phyloP scores from a whole-genome alignment of 2,888 invertebrate genomes.

The Yponomeuta cagnagella region DNA sequence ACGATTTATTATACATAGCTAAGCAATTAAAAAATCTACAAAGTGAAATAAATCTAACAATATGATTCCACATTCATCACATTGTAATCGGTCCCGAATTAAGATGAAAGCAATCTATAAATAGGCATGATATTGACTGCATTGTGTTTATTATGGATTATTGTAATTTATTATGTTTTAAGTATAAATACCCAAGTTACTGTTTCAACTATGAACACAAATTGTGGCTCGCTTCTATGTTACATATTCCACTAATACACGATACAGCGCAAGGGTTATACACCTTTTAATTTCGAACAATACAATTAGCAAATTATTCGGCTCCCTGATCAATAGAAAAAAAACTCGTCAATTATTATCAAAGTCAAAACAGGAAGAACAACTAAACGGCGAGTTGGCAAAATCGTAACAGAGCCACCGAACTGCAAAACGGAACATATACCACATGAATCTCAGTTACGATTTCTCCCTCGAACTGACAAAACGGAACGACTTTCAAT shows the following conservation, averaged over 20 bases:
- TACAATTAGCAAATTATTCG: constrained; percentile 52
- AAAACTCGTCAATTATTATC: constrained; percentile 49
- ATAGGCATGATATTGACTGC: constrained; percentile 41
- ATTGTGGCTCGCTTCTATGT: constrained; percentile 62
- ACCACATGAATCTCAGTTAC: constrained; percentile 29
- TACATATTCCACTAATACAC: constrained; percentile 56
- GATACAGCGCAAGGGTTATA: constrained; percentile 52
- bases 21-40: constrained; percentile 49
- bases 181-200: constrained; percentile 53
- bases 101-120: constrained; percentile 39
- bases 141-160: constrained; percentile 50
- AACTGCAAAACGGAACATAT: constrained; percentile 16
- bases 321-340: constrained; percentile 47
- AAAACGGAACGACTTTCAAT: constrained; percentile 35
- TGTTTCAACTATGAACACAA: constrained; percentile 71
- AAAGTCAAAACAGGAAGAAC: constrained; percentile 31
- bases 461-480: constrained; percentile 24
- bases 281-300: constrained; percentile 42
- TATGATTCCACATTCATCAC: constrained; percentile 57
- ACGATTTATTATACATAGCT: constrained; percentile 39
- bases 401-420: constrained; percentile 46
- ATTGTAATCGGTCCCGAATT: constrained; percentile 41
- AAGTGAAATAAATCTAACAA: constrained; percentile 46
- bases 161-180: constrained; percentile 59
- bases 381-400: constrained; percentile 20